phyloP scores from a whole-genome alignment of 2,113 vertebrate genomes.

The Cygnus buccinator region DNA sequence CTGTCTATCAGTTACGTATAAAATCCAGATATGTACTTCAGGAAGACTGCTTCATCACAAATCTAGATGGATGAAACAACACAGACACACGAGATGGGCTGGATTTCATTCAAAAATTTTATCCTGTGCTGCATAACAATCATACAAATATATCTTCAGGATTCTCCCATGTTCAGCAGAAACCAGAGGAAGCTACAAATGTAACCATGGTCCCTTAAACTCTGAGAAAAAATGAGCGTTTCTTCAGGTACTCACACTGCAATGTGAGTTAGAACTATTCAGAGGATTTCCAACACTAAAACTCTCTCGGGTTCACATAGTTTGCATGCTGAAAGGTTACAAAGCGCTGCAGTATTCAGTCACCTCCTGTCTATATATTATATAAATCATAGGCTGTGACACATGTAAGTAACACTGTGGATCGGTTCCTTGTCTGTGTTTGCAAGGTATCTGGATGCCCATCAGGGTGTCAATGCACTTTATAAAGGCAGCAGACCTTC shows the following conservation, averaged over 20 bases:
- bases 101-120: not conserved
- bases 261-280: not conserved
- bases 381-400: not conserved
- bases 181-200: not conserved
- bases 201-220: not conserved
- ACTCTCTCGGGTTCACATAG: not conserved
- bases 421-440: not conserved
- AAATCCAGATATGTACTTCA: not conserved
- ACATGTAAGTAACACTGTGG: not conserved
- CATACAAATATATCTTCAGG: not conserved
- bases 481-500: not conserved
- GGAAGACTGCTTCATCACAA: not conserved
- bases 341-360: not conserved
- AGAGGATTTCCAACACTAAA: not conserved
- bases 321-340: not conserved
- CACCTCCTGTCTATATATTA: not conserved
- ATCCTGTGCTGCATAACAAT: not conserved
- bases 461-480: not conserved
- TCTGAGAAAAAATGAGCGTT: not conserved
- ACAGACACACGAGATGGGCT: not conserved
- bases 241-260: not conserved
- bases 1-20: rapidly evolving
- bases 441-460: not conserved
- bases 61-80: not conserved
- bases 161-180: not conserved